A percentile compares a stretch with the other conserved stretches of the same genome.
phyloP scores from a whole-genome alignment of 2,113 vertebrate species.

The Ictalurus punctatus region DNA sequence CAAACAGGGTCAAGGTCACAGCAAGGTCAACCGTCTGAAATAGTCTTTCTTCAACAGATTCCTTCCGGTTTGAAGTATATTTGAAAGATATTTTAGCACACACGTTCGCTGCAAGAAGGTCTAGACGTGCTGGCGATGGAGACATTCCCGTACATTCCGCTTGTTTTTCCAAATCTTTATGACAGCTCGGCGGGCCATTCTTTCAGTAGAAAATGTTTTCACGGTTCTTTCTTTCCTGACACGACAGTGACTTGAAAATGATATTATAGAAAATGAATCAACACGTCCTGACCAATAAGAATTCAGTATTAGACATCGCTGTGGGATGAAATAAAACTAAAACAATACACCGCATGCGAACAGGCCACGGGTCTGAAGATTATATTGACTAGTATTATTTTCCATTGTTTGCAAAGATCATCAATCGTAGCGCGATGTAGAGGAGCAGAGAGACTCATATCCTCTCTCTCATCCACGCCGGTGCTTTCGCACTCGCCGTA shows the following conservation, averaged over 20 bases:
- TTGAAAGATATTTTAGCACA: background rate
- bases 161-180: background rate
- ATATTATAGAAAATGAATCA: background rate
- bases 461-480: slow-evolving; percentile 39
- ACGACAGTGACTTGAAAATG: background rate
- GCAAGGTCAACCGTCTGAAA: background rate
- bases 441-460: slow-evolving; percentile 20
- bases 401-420: slow-evolving; percentile 19
- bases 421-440: slow-evolving; percentile 20
- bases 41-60: background rate
- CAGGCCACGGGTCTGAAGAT: background rate
- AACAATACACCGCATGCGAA: background rate
- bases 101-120: background rate
- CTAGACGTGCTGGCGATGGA: background rate
- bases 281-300: background rate
- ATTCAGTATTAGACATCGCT: background rate
- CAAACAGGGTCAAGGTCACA: background rate
- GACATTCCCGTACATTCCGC: background rate
- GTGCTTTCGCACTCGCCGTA: slow-evolving; percentile 52
- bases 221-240: background rate
- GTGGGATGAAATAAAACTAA: background rate
- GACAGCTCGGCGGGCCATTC: background rate
- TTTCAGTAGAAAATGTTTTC: background rate
- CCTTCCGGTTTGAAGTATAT: background rate
- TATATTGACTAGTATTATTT: slow-evolving; percentile 31